Evolutionary conservation across 2,888 invertebrate genomes (phyloP), one percentile per base, ranked within the genome.

Genomic region (Drosophila neonasuta): DNA sequence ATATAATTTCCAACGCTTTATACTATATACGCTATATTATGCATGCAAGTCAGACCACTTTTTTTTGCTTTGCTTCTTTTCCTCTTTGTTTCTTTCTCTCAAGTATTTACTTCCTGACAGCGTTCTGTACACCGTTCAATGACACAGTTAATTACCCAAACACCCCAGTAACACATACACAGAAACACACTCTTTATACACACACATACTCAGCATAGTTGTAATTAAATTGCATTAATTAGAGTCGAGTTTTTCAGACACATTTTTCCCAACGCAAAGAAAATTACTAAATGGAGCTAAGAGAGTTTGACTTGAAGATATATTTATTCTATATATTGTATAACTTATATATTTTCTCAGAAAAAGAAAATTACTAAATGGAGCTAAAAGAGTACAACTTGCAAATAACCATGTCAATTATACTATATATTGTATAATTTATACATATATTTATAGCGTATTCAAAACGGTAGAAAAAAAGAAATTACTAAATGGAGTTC

Each of bases 151-250:
- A 81, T 81, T 81, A 68, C 69, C 76, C 49, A 87, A 72, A 49
- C 71, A 77, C 57, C 84, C 58, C 64, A 81, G 59, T 54, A 77
- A 51, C 39, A 50, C 34, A 56, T 41, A 32, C 51, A 42, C 36
- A 55, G 45, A 60, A 36, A 32, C 15, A 44, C 49, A 41, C 54
- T 20, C 24, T 20, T 10, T 20, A 59, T 10, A 32, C 51, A 48
- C 41, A 55, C 41, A 41, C 60, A 60, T 6, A 41, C 69, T 49
- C 44, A 55, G 13, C 45, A 11, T 54, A 64, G 55, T 65, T 30
- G 66, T 65, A 86, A 81, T 83, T 87, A 83, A 87, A 81, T 59
- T 77, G 74, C 86, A 83, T 86, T 87, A 82, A 81, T 86, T 87
- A 77, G 50, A 61, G 59, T 66, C 83, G 79, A 71, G 71, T 87